Evolutionary conservation across 2,797 vertebrate species (phyloP), one percentile per base, ranked within the genome.

Genomic region (Avahi laniger): DNA sequence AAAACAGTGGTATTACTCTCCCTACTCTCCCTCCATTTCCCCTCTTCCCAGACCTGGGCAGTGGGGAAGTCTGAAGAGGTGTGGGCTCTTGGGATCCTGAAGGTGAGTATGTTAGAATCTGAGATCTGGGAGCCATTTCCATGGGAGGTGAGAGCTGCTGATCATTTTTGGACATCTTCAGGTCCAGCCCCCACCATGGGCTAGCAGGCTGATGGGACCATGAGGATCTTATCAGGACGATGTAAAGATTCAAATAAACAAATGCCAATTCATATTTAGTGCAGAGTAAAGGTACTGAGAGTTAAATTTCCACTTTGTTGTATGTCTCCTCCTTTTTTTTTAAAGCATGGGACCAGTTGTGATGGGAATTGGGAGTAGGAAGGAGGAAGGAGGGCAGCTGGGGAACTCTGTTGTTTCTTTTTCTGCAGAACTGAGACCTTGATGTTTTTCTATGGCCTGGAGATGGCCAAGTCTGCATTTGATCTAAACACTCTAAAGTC

Each of bases 401-500:
- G 92, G 33, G n/a, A 30, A 79, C 22, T 76, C 41, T 54, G 28
- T 65, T 35, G 10, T 69, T 89, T 84, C 38, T 22, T 76, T 81
- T 67, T 75, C 30, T 38, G 33, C 43, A 65, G 33, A 69, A 14
- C 10, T 46, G 43, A 85, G 95, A 85, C 12, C 24, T 61, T 82
- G 26, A 90, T 83, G 41, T 59, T 75, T 89, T 89, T 88, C 35
- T 83, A 24, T n/a, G 28, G 50, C 61, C 43, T 50, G 50, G 59
- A 79, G 52, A 72, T 33, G 73, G 86, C 59, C 79, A 85, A 35
- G 26, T 89, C 11, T 59, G 59, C 81, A 79, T 95, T 79, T 48
- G 10, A 91, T 48, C 76, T 59, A 57, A 89, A 96, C 93, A 52
- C 7, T 35, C 41, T 89, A 70, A 89, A 81, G 82, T 88, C 57